Base-by-base conservation (phyloP, 53 echinoderm and acorn worm genomes). In the Hippasteria phrygiana region DNA sequence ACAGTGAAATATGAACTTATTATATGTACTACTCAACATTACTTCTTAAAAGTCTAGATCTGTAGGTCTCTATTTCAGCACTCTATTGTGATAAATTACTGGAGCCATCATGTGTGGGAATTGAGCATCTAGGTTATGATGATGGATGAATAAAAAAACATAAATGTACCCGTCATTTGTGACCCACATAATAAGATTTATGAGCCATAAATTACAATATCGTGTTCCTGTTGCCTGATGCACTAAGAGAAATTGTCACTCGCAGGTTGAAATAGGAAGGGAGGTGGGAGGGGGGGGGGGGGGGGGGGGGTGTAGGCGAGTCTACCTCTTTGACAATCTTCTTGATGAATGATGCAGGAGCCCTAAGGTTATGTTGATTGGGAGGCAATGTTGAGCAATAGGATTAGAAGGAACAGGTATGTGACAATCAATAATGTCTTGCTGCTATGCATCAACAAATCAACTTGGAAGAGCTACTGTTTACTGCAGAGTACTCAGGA, bases 291-390 rank as follows among this genome's bases (percentile, higher is more conserved):
- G 69, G 12, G 33, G 3, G 34, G 69, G 33, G 69, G 46, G 45
- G 24, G 22, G 27, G 26, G 28, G 73, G 45, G 18, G 16, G 33
- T 38, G n/a, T 41, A 80, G 11, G 35, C 16, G 34, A 34, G 17
- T 67, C 18, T 67, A 35, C 67, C 35, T 35, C 36, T 66, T 66
- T 66, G 67, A 35, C 8, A 33, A 66, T 66, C 13, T 37, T 38
- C 62, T 59, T 59, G 37, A 55, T 78, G 11, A 55, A 78, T 24
- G 78, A 78, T 56, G 59, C 37, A 16, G 24, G 11, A 59, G n/a
- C 13, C 40, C 38, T 24, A 59, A 39, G 78, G 78, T 59, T 59
- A 78, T 78, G 65, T 64, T 64, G 64, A 46, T 65, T 81, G 63
- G 46, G 38, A 42, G 16, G 76, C 67, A 67, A 67, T 67, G 35